Conservation (phyloP, 1,140 invertebrate species). For the Branchinecta lindahli region DNA sequence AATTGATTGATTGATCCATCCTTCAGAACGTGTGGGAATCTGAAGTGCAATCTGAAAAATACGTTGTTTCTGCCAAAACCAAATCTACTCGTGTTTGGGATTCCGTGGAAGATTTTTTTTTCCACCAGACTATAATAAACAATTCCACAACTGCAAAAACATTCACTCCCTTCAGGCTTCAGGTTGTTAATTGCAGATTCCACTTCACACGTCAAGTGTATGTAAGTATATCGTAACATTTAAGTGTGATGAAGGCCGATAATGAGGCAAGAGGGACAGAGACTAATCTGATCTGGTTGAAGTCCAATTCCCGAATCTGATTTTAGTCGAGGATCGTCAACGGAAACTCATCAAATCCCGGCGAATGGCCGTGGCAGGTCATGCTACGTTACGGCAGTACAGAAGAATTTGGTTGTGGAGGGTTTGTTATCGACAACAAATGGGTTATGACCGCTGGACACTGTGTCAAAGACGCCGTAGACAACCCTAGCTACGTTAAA, state of each 20-base stretch:
- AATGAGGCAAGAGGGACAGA: not conserved
- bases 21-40: too few species aligned
- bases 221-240: not conserved
- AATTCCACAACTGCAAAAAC: too few species aligned
- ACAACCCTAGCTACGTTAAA: not conserved
- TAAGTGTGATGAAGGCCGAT: not conserved
- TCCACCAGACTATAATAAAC: too few species aligned
- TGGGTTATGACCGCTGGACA: not conserved
- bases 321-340: not conserved
- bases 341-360: not conserved
- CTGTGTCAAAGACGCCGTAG: not conserved
- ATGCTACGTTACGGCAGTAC: not conserved
- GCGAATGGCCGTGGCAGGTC: slow-evolving; percentile 1
- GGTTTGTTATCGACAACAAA: not conserved
- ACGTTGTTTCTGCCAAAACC: too few species aligned
- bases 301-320: not conserved
- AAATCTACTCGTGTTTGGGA: too few species aligned
- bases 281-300: not conserved
- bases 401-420: not conserved
- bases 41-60: too few species aligned
- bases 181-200: not conserved
- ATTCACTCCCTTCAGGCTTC: too few species aligned
- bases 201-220: not conserved
- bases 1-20: too few species aligned
- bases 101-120: too few species aligned